phyloP scores from a whole-genome alignment of 2,888 invertebrate species.

The Bimastos eiseni region DNA sequence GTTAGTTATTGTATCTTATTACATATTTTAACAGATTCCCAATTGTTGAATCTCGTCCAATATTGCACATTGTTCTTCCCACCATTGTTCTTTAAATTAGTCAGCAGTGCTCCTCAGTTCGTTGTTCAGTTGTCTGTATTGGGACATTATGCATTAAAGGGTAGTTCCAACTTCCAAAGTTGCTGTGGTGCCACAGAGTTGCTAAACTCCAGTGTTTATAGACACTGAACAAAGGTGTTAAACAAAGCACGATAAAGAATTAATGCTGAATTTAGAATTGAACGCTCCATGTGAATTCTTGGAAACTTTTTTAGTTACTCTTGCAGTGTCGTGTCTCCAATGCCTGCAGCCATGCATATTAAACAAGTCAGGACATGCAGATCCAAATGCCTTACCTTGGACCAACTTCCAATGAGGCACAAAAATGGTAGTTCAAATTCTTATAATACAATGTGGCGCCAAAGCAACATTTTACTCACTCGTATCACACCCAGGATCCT shows the following conservation, averaged over 20 bases:
- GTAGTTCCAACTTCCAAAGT: not conserved
- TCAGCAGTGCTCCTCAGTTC: too few relatives aligned
- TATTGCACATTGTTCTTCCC: too few relatives aligned
- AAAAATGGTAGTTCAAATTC: not conserved
- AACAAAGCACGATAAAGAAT: too few relatives aligned
- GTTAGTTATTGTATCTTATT: too few relatives aligned
- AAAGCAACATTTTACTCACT: not conserved
- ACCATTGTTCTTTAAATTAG: too few relatives aligned
- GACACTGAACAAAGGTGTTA: too few relatives aligned
- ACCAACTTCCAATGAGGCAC: not conserved
- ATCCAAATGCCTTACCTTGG: not conserved
- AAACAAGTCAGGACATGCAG: not conserved
- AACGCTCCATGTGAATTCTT: not conserved
- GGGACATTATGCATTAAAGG: not conserved
- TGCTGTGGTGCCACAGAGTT: not conserved
- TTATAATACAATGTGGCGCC: not conserved
- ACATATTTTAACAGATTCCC: too few relatives aligned
- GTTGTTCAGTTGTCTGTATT: too few relatives aligned
- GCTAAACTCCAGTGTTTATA: not conserved
- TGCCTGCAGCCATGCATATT: not conserved
- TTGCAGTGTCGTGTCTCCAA: not conserved
- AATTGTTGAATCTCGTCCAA: too few relatives aligned
- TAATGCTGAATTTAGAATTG: not conserved
- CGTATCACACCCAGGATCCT: not conserved
- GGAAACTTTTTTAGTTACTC: not conserved